phyloP scores from a whole-genome alignment of 2,797 vertebrate genomes.

The Lemur catta region DNA sequence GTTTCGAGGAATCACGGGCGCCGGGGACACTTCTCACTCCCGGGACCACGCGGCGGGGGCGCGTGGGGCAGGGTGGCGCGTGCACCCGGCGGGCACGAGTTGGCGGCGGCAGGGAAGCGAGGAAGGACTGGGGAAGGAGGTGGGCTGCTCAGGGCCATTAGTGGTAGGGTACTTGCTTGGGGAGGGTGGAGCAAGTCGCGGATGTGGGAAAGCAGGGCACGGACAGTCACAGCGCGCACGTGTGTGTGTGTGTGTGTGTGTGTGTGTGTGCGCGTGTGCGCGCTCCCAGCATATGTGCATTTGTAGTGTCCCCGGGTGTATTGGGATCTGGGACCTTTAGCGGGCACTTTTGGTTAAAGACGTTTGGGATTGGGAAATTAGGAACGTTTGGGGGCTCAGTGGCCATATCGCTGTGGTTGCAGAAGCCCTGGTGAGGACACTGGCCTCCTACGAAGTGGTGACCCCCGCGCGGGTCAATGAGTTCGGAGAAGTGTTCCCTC shows the following conservation, averaged over 20 bases:
- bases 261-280: not conserved
- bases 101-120: not conserved
- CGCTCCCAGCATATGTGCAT: not conserved
- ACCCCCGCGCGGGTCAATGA: conserved; percentile 93
- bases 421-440: conserved; percentile 91
- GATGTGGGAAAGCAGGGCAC: not conserved
- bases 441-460: conserved; percentile 95
- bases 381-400: not conserved
- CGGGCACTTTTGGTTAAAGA: not conserved
- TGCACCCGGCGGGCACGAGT: not conserved
- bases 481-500: conserved; percentile 93
- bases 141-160: not conserved
- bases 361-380: not conserved
- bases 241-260: not conserved
- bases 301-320: not conserved
- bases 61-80: not conserved
- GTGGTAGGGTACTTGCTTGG: not conserved
- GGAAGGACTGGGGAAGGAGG: not conserved
- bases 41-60: not conserved
- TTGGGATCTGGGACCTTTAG: not conserved
- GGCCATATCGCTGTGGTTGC: conserved; percentile 63
- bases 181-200: not conserved
- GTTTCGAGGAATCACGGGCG: conserved; percentile 37
- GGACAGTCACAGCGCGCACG: not conserved
- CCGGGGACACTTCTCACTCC: not conserved